Conservation (phyloP, 2,888 invertebrate species). For the Drosophila mercatorum region DNA sequence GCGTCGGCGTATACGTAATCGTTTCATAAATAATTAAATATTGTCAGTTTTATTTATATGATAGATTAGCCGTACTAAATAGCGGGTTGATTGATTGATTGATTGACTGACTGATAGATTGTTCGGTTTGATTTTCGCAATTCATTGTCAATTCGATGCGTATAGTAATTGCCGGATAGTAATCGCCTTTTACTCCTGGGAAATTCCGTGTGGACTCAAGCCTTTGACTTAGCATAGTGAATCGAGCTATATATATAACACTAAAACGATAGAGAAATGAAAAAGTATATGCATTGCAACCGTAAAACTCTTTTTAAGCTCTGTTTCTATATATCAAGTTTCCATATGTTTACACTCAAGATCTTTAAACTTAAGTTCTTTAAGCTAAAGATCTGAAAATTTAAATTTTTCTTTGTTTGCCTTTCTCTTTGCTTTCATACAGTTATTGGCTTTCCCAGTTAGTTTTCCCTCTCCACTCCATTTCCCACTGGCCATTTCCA, state of each 20-base stretch:
- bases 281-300: no score
- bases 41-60: slow-evolving; percentile 1
- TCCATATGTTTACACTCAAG: no score
- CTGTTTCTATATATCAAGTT: no score
- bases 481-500: background rate
- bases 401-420: background rate
- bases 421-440: background rate
- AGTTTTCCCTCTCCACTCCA: background rate
- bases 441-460: background rate
- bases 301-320: no score
- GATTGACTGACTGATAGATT: background rate
- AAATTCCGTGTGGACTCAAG: no score
- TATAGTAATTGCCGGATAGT: no score
- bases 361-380: background rate
- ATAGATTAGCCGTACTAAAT: background rate
- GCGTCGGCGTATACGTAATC: slow-evolving; percentile 4
- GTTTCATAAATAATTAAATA: slow-evolving; percentile 7
- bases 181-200: no score
- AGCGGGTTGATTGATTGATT: background rate
- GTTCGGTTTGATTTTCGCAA: no score
- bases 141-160: no score
- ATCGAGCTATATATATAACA: no score
- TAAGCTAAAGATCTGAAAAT: background rate
- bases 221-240: no score
- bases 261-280: no score